A percentile compares a stretch with the other conserved stretches of the same genome.
phyloP scores from a whole-genome alignment of 2,888 invertebrate genomes.

The Miltochrista miniata region DNA sequence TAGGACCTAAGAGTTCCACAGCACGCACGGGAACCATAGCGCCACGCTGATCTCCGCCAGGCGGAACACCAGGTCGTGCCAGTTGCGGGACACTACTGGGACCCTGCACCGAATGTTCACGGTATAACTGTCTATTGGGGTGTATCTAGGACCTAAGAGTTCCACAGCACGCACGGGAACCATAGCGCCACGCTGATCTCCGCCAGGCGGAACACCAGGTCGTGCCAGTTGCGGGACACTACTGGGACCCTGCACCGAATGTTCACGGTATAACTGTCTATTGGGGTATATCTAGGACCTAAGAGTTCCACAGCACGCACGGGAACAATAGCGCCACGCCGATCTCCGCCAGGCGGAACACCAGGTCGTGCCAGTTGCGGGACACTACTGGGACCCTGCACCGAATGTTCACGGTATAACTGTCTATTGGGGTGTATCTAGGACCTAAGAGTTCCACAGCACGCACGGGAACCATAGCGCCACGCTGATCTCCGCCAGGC shows the following conservation, averaged over 20 bases:
- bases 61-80: conserved; percentile 96
- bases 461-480: conserved; percentile 98
- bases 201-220: conserved; percentile 94
- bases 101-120: conserved; percentile 87
- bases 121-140: no score
- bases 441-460: conserved; percentile 98
- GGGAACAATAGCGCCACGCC: conserved; percentile 98
- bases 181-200: conserved; percentile 97
- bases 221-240: conserved; percentile 95
- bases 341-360: conserved; percentile 95
- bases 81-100: conserved; percentile 94
- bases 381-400: conserved; percentile 92
- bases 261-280: no score
- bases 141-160: no score
- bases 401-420: no score
- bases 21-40: conserved; percentile 97
- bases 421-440: no score
- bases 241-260: conserved; percentile 90
- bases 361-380: conserved; percentile 95
- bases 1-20: conserved; percentile 99
- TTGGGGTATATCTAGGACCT: no score
- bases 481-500: conserved; percentile 95
- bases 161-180: conserved; percentile 98
- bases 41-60: conserved; percentile 96
- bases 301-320: conserved; percentile 98